These are phyloP conservation scores for Trachelus tabidus DNA, from an alignment of 2,888 invertebrate species.

Conservation along the genomic window DNA sequence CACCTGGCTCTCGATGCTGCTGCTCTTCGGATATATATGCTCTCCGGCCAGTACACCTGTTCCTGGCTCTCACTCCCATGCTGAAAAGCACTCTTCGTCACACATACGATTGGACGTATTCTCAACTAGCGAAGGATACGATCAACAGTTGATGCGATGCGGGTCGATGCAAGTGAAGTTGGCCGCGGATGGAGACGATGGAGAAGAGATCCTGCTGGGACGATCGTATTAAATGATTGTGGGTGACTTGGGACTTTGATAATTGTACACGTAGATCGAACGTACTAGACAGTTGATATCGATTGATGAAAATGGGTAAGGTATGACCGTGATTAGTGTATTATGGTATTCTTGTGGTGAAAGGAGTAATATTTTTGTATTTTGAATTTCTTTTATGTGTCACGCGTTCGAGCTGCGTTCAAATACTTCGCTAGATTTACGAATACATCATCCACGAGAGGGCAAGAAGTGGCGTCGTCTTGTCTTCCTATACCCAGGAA, in stretches of 20 bases:
- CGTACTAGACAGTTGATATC: background rate
- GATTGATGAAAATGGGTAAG: background rate
- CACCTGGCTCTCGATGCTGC: conserved; percentile 33
- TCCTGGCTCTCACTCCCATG: conserved; percentile 30
- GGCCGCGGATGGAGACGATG: background rate
- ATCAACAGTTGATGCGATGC: background rate
- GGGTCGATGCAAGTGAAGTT: background rate
- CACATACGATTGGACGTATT: background rate
- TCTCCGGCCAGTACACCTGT: conserved; percentile 40
- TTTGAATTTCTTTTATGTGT: background rate
- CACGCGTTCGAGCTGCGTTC: background rate
- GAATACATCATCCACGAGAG: conserved; percentile 31
- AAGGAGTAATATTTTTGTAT: background rate
- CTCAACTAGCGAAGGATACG: background rate
- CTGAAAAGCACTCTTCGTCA: conserved; percentile 18
- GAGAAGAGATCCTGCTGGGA: background rate
- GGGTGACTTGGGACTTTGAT: background rate
- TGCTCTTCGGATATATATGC: conserved; percentile 21
- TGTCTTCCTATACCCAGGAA: conserved; percentile 36
- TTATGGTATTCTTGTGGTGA: background rate
- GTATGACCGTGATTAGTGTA: background rate
- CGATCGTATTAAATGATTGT: background rate
- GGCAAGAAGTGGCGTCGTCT: conserved; percentile 35
- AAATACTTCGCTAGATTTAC: background rate
- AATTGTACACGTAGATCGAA: background rate